These are phyloP conservation scores for Mormyrops boulengeri DNA, from an alignment of 2,797 vertebrate genomes.

Conservation along the genomic window DNA sequence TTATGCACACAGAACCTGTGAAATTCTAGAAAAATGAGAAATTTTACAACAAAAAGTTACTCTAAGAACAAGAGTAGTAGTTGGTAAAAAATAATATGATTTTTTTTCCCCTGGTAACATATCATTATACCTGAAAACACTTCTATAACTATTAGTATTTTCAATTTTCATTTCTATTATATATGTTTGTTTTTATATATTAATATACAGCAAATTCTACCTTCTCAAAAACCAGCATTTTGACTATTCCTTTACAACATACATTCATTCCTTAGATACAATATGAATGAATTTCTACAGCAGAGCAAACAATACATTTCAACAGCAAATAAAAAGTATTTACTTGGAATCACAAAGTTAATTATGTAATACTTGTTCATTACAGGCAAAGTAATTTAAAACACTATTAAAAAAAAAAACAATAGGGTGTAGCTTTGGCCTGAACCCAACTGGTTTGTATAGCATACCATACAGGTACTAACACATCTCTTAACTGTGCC, in stretches of 20 bases:
- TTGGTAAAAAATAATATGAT: constrained; percentile 25
- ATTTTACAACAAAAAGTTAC: constrained; percentile 33
- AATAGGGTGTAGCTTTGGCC: constrained; percentile 19
- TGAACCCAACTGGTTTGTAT: background rate
- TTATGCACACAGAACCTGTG: constrained; percentile 39
- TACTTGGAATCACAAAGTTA: constrained; percentile 41
- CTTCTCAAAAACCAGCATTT: constrained; percentile 18
- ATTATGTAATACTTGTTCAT: constrained; percentile 23
- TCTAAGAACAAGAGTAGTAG: constrained; percentile 32
- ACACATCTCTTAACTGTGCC: background rate
- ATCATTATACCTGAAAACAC: constrained; percentile 44
- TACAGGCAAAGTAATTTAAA: constrained; percentile 9
- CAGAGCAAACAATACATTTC: constrained; percentile 35
- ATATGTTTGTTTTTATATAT: constrained; percentile 37
- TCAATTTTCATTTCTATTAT: constrained; percentile 33
- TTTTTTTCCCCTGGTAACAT: constrained; percentile 31
- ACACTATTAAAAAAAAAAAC: background rate
- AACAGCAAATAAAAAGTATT: constrained; percentile 45
- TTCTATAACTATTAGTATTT: constrained; percentile 37
- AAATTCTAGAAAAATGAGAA: constrained; percentile 32
- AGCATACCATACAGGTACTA: background rate
- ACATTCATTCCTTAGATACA: constrained; percentile 51
- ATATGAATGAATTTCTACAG: constrained; percentile 41
- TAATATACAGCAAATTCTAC: constrained; percentile 37
- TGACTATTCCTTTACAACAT: constrained; percentile 35